Conservation (phyloP, 2,113 vertebrate species). For the Aphelocoma coerulescens region DNA sequence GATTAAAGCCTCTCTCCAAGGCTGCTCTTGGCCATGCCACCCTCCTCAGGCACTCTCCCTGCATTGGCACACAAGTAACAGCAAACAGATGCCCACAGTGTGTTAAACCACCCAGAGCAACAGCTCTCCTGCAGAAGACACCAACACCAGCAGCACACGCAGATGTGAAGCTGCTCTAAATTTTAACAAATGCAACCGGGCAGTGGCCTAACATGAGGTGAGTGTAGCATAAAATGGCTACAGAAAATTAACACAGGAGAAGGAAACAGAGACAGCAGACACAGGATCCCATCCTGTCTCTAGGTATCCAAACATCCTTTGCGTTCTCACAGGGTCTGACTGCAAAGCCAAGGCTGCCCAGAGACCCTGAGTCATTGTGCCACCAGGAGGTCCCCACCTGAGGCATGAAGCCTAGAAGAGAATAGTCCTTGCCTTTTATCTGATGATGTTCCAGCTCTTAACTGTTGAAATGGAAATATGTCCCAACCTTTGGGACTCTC, state of each 20-base stretch:
- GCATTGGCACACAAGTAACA: background rate
- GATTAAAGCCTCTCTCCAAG: background rate
- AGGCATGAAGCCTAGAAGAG: background rate
- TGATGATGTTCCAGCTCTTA: background rate
- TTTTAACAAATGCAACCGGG: background rate
- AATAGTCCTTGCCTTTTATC: background rate
- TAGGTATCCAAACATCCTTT: background rate
- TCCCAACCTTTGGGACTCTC: background rate
- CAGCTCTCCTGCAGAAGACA: background rate
- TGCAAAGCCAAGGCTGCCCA: rapidly evolving
- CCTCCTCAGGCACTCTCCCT: background rate
- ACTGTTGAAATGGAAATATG: background rate
- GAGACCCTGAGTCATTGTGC: background rate
- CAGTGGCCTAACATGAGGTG: background rate
- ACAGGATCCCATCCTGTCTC: background rate
- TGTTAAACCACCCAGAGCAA: background rate
- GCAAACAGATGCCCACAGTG: background rate
- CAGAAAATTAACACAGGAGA: background rate
- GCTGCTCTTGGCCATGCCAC: background rate
- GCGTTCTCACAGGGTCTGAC: background rate
- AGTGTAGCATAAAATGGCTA: background rate
- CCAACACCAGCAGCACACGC: background rate
- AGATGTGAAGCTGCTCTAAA: background rate
- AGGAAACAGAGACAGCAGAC: background rate
- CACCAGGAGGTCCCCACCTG: background rate